A percentile compares a stretch with the other conserved stretches of the same genome.
These are phyloP conservation scores for Cyprinus carpio DNA, from an alignment of 2,113 vertebrate genomes.

Conservation along the genomic window DNA sequence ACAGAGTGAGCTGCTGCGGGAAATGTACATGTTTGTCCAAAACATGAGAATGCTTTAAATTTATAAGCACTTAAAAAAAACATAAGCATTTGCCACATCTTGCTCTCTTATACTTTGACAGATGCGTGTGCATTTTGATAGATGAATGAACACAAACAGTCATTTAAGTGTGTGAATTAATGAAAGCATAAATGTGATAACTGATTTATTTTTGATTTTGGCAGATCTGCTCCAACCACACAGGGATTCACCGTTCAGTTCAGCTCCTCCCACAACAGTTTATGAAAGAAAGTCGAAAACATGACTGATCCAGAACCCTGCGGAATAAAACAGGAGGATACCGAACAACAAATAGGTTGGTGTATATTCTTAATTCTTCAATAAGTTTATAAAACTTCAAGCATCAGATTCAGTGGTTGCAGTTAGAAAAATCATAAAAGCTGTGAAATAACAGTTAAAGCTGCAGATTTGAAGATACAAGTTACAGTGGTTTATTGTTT, in stretches of 20 bases:
- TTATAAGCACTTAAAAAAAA: too few species aligned
- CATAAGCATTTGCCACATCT: too few species aligned
- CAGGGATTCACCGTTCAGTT: neutral
- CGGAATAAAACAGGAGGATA: neutral
- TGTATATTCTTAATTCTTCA: neutral
- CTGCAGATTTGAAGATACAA: too few species aligned
- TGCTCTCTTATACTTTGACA: too few species aligned
- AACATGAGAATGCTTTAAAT: too few species aligned
- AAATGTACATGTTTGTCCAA: too few species aligned
- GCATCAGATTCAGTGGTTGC: neutral
- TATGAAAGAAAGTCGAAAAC: neutral
- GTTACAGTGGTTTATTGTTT: too few species aligned
- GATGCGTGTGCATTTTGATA: too few species aligned
- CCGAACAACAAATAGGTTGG: neutral
- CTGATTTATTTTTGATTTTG: neutral
- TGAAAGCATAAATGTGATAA: too few species aligned
- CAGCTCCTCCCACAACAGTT: neutral
- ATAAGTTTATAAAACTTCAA: neutral
- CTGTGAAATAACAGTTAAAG: neutral
- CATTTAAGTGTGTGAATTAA: too few species aligned
- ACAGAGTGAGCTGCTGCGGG: too few species aligned
- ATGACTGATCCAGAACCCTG: neutral
- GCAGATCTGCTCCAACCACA: neutral
- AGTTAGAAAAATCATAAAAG: neutral
- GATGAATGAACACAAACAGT: too few species aligned